Percentiles rank a stretch among this genome's conserved stretches.
These are phyloP conservation scores for Temnothorax curvispinosus DNA, from an alignment of 1,140 invertebrate species.

Conservation along the genomic window DNA sequence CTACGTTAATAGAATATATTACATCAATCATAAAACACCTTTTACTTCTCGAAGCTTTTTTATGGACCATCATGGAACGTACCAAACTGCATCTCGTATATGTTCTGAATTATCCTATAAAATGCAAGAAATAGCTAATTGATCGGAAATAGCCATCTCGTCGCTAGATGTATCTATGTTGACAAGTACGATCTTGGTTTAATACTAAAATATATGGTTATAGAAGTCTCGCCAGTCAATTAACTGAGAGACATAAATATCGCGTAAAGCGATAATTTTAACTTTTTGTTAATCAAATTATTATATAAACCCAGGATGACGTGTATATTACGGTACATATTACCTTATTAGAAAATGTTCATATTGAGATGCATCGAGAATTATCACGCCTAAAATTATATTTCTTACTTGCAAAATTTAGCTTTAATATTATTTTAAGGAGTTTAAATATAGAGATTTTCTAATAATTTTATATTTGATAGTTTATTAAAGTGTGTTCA, in stretches of 20 bases:
- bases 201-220: slow-evolving; percentile 37
- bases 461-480: neutral
- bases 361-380: neutral
- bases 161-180: neutral
- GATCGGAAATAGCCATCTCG: no score
- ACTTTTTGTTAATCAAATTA: slow-evolving; percentile 53
- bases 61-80: no score
- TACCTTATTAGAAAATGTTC: neutral
- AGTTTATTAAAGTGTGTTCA: neutral
- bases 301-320: neutral
- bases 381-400: neutral
- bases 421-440: neutral
- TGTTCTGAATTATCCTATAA: slow-evolving; percentile 17
- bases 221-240: neutral
- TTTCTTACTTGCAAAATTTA: neutral
- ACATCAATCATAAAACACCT: neutral
- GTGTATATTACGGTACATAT: neutral
- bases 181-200: neutral
- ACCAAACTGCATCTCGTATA: neutral
- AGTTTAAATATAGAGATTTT: neutral
- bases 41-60: neutral
- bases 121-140: neutral
- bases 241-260: neutral
- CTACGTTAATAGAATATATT: neutral
- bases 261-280: slow-evolving; percentile 5